Conservation (phyloP, 1,140 invertebrate genomes). For the Cardiocondyla obscurior region DNA sequence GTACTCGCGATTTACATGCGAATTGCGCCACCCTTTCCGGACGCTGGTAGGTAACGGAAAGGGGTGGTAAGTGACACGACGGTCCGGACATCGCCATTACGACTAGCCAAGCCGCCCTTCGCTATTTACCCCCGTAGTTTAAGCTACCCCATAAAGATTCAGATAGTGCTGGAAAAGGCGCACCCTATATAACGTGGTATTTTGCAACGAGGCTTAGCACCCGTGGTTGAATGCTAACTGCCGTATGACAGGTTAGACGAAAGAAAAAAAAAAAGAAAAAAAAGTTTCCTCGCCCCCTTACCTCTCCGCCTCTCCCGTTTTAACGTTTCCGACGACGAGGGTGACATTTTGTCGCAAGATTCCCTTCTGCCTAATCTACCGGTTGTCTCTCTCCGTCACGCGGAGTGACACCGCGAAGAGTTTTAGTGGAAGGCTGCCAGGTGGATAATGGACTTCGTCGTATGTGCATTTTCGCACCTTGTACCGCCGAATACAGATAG, state of each 20-base stretch:
- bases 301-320: background rate
- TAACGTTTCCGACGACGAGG: conserved; percentile 11
- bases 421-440: conserved; percentile 5
- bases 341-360: conserved; percentile 20
- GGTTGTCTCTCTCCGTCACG: background rate
- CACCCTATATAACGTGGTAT: conserved; percentile 49
- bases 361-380: conserved; percentile 30
- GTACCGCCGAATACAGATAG: background rate
- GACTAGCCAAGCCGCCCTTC: conserved; percentile 57
- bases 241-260: conserved; percentile 60
- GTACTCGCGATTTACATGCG: conserved; percentile 66
- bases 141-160: conserved; percentile 75
- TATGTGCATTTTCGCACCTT: conserved; percentile 7
- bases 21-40: conserved; percentile 59
- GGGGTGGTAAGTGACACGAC: conserved; percentile 56
- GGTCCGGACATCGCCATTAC: conserved; percentile 58
- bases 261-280: conserved; percentile 67
- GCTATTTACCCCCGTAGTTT: conserved; percentile 72
- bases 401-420: background rate
- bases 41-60: conserved; percentile 2
- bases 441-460: conserved; percentile 38
- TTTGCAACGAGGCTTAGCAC: conserved; percentile 30
- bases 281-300: conserved; percentile 24
- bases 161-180: conserved; percentile 71
- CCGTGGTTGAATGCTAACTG: conserved; percentile 66